Evolutionary conservation across 2,888 invertebrate species (phyloP).

Genomic region (Aquatica leii): DNA sequence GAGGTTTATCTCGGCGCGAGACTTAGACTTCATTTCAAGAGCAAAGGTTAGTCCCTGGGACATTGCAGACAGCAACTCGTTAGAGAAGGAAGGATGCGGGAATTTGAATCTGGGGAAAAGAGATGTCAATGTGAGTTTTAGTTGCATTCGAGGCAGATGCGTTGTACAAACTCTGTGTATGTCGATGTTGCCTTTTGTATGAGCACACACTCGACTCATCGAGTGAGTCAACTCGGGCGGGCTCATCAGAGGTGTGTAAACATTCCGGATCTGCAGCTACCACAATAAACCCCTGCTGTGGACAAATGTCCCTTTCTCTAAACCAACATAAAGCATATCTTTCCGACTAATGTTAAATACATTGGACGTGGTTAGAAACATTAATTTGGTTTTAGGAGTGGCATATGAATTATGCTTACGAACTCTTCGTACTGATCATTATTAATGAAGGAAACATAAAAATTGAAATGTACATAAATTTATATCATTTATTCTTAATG

Average conservation of each 20-base stretch:
- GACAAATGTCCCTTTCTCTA: conserved; percentile 24
- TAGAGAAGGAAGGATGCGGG: conserved; percentile 28
- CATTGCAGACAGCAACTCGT: conserved; percentile 30
- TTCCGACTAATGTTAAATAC: conserved; percentile 24
- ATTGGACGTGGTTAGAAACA: conserved; percentile 12
- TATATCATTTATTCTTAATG: too few species aligned
- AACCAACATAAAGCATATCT: conserved; percentile 32
- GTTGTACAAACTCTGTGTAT: conserved; percentile 39
- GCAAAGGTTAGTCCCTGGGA: conserved; percentile 36
- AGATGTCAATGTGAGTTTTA: conserved; percentile 19
- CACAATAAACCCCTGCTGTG: conserved; percentile 50
- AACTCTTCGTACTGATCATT: background rate
- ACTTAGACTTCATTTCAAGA: conserved; percentile 39
- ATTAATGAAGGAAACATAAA: background rate
- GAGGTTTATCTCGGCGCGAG: conserved; percentile 47
- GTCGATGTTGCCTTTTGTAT: conserved; percentile 57
- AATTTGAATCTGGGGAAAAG: conserved; percentile 17
- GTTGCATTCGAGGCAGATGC: conserved; percentile 40
- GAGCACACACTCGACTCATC: conserved; percentile 58
- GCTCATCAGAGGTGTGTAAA: conserved; percentile 57
- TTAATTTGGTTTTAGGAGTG: conserved; percentile 1
- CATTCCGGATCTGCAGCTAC: conserved; percentile 53
- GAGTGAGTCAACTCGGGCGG: conserved; percentile 56
- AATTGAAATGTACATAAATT: conserved; percentile 3
- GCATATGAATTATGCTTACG: conserved; percentile 2